phyloP scores from a whole-genome alignment of 2,113 vertebrate genomes.

The Platichthys flesus region DNA sequence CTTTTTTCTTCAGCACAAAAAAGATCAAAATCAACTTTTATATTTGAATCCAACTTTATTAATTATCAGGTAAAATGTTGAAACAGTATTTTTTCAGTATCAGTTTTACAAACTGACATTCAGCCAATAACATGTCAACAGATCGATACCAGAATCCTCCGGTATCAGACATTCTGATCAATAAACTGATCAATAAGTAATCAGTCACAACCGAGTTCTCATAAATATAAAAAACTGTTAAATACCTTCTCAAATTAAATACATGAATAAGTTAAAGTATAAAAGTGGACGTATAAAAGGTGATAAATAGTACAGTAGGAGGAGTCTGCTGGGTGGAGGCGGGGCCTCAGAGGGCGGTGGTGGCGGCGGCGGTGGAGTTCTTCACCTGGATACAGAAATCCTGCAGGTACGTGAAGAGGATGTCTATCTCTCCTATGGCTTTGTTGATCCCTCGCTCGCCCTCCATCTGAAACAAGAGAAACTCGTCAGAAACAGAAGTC shows the following conservation, averaged over 20 bases:
- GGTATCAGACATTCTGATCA: conserved; percentile 27
- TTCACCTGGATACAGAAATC: conserved; percentile 55
- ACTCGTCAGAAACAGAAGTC: background rate
- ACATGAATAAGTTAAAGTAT: conserved; percentile 63
- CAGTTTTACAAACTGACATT: conserved; percentile 31
- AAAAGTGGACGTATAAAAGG: conserved; percentile 35
- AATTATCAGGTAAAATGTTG: background rate
- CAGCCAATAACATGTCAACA: conserved; percentile 63
- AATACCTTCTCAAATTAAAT: conserved; percentile 52
- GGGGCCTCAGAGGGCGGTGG: background rate
- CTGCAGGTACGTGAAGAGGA: conserved; percentile 68
- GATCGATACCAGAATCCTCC: conserved; percentile 26
- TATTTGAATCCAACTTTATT: conserved; percentile 44
- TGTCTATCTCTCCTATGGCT: conserved; percentile 69
- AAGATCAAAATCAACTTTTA: background rate
- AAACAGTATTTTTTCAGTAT: background rate
- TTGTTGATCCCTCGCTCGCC: conserved; percentile 48
- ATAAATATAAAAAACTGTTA: conserved; percentile 54
- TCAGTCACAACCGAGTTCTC: background rate
- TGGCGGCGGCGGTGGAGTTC: background rate
- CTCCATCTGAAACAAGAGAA: conserved; percentile 55
- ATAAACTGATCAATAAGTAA: conserved; percentile 61
- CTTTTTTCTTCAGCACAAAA: background rate
- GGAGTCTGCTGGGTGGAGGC: background rate
- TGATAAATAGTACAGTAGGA: conserved; percentile 46